phyloP scores from a whole-genome alignment of 1,140 invertebrate genomes.

The Nylanderia fulva region DNA sequence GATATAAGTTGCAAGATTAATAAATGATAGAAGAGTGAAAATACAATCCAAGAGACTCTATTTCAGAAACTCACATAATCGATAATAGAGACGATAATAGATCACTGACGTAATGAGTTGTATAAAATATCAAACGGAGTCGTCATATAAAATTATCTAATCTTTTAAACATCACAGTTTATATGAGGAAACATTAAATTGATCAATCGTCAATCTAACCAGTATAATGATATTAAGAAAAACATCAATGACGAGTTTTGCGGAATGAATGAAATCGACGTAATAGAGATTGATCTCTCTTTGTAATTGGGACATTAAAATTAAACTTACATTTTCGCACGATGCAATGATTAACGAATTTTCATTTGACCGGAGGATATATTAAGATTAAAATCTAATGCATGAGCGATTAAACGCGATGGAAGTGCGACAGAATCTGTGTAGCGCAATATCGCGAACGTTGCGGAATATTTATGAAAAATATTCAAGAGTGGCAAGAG shows the following conservation, averaged over 20 bases:
- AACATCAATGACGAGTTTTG: not conserved
- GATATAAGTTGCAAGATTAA: not conserved
- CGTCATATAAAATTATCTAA: not conserved
- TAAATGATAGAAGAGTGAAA: not conserved
- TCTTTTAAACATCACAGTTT: not conserved
- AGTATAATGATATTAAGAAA: not conserved
- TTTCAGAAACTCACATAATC: constrained; percentile 23
- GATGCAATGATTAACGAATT: constrained; percentile 8
- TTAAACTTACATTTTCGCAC: not conserved
- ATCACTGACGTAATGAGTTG: constrained; percentile 44
- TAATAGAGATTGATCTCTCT: not conserved
- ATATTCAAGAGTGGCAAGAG: constrained; percentile 66
- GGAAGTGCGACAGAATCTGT: not conserved
- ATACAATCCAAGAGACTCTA: constrained; percentile 1
- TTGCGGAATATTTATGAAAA: constrained; percentile 74
- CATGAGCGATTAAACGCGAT: constrained; percentile 61
- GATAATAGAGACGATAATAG: constrained; percentile 63
- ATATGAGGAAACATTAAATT: not conserved
- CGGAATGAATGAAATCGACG: not conserved
- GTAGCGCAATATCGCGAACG: constrained; percentile 54
- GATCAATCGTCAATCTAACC: not conserved
- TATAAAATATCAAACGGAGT: constrained; percentile 2
- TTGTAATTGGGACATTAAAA: constrained; percentile 10
- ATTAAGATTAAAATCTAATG: constrained; percentile 5
- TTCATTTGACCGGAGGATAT: not conserved